These are phyloP conservation scores for Tenthredo amoena DNA, from an alignment of 2,888 invertebrate genomes.

Conservation along the genomic window DNA sequence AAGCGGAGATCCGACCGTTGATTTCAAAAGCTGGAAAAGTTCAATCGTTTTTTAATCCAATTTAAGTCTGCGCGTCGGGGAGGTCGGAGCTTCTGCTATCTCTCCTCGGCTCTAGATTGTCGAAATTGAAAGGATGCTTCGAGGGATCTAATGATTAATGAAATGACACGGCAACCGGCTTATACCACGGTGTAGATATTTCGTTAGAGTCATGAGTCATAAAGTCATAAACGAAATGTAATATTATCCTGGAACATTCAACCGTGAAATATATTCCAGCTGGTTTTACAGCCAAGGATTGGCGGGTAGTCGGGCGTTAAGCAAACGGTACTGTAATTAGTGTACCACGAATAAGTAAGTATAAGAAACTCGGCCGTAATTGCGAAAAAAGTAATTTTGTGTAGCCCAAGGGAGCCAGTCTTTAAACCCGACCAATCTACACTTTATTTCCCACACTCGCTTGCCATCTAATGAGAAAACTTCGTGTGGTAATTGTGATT, in stretches of 20 bases:
- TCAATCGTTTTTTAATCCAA: conserved; percentile 41
- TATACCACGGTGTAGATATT: neutral
- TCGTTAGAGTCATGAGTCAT: neutral
- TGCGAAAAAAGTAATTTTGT: conserved; percentile 40
- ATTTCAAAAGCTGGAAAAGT: neutral
- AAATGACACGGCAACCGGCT: neutral
- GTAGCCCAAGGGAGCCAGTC: conserved; percentile 19
- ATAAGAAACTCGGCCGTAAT: conserved; percentile 38
- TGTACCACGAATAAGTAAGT: conserved; percentile 21
- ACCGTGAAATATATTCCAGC: neutral
- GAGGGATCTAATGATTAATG: conserved; percentile 13
- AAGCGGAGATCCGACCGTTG: neutral
- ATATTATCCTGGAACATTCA: neutral
- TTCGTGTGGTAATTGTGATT: neutral
- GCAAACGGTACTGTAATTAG: conserved; percentile 8
- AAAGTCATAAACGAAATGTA: neutral
- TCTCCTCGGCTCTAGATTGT: neutral
- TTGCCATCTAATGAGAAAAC: conserved; percentile 27
- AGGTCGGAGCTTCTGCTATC: neutral
- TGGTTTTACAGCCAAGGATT: neutral
- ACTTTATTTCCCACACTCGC: conserved; percentile 24
- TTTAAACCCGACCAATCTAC: conserved; percentile 58
- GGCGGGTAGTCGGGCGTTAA: neutral
- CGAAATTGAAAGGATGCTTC: conserved; percentile 21
- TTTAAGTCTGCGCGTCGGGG: neutral